These are phyloP conservation scores for Podarcis cretensis DNA, from an alignment of 2,113 vertebrate species.

Conservation along the genomic window DNA sequence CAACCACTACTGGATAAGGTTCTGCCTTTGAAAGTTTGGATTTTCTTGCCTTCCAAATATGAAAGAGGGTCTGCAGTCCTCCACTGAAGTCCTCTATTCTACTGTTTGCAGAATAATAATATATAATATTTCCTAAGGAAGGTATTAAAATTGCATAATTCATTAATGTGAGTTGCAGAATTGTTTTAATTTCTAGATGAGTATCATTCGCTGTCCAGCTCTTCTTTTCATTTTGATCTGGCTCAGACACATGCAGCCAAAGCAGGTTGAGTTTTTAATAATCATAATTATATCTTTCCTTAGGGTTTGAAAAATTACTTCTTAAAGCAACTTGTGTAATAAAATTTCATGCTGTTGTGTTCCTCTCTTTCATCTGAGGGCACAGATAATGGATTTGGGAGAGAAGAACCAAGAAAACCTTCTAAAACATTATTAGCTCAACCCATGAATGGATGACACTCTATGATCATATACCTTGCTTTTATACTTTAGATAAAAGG, in stretches of 20 bases:
- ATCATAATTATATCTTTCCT: background rate
- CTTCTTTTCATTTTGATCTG: background rate
- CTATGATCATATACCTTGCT: background rate
- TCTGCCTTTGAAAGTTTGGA: background rate
- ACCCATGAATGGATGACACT: background rate
- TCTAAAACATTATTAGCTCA: background rate
- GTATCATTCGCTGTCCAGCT: background rate
- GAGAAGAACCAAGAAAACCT: background rate
- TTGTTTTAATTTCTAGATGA: background rate
- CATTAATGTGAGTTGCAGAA: background rate
- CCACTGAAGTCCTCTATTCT: background rate
- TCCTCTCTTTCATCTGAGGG: background rate
- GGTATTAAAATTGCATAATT: background rate
- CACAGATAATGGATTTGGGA: background rate
- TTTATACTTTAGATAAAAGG: background rate
- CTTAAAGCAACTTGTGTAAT: background rate
- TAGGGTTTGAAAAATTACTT: background rate
- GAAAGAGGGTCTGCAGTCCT: background rate
- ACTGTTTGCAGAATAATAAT: background rate
- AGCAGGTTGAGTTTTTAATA: background rate
- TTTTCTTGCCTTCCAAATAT: background rate
- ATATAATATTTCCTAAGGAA: background rate
- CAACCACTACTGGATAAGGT: background rate
- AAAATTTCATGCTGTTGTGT: background rate
- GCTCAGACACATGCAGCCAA: background rate